phyloP scores from a whole-genome alignment of 53 echinoderm and acorn worm genomes.

The Temnopleurus reevesii region DNA sequence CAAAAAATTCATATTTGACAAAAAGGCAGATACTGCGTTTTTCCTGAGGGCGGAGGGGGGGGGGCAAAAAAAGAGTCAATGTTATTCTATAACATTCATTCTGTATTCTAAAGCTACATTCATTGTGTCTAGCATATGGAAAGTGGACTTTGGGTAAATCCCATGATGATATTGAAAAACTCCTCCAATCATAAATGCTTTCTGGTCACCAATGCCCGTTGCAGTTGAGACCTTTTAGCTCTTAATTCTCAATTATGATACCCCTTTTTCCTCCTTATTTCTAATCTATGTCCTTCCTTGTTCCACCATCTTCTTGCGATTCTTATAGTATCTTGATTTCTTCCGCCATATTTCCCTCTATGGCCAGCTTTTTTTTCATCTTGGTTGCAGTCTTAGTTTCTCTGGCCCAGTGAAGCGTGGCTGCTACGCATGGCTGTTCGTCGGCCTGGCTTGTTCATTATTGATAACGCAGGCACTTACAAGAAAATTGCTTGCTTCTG shows the following conservation, averaged over 20 bases:
- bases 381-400: constrained; percentile 46
- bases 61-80: too few species aligned
- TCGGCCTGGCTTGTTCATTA: constrained; percentile 53
- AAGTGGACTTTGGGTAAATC: background rate
- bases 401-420: constrained; percentile 30
- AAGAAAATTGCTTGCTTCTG: constrained; percentile 57
- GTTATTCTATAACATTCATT: too few species aligned
- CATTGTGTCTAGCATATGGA: constrained; percentile 5
- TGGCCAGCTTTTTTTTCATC: background rate
- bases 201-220: background rate
- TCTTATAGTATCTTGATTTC: background rate
- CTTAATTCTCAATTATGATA: background rate
- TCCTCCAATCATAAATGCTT: background rate
- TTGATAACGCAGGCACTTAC: constrained; percentile 56
- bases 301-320: background rate
- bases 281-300: background rate
- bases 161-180: background rate
- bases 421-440: constrained; percentile 30
- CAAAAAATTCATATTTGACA: too few species aligned
- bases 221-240: background rate
- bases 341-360: background rate
- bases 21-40: too few species aligned
- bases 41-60: too few species aligned
- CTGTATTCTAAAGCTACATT: too few species aligned
- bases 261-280: background rate